Base-by-base conservation (phyloP, 2,888 invertebrate species). In the Minunthozetes semirufus region DNA sequence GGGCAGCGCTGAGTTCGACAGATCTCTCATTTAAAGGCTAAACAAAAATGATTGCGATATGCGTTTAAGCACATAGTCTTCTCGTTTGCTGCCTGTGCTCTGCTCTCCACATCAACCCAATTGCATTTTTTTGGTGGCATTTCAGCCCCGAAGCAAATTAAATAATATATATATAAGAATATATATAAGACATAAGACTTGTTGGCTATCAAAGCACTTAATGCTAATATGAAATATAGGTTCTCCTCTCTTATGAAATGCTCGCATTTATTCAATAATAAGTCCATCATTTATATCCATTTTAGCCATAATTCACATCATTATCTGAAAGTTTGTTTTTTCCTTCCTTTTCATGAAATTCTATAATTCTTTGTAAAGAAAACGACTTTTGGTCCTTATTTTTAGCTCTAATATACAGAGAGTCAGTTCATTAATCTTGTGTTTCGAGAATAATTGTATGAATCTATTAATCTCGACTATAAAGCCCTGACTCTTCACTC, bases 101-200 rank as follows among this genome's bases (percentile, higher is more conserved):
- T 53, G 19, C 53, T 53, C 25, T 53, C 53, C 19, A n/a, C 53
- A 19, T 59, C 59, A 59, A 59, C 59, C 59, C 59, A 59, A 59
- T 59, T 59, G 59, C 59, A 59, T 59, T 59, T 59, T 53, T 59
- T 59, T 59, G 59, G 59, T 59, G 59, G 59, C 59, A 59, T 59
- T 59, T 29, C 13, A 15, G 59, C 27, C 59, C 59, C 59, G 59
- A 59, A 59, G 59, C 59, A 59, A 59, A 19, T 25, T 19, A 59
- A 59, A 59, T 59, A 59, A 50, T 17, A 59, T 42, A 33, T 33
- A 33, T 33, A 33, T 33, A 33, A n/a, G n/a, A n/a, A n/a, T 33
- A 33, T 33, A 33, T 56, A 59, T 59, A 59, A 59, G 59, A 59
- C 25, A 59, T 29, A 27, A 59, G 59, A 42, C 42, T 42, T 42